phyloP scores from a whole-genome alignment of 2,797 vertebrate genomes.

The Neostethus bicornis region DNA sequence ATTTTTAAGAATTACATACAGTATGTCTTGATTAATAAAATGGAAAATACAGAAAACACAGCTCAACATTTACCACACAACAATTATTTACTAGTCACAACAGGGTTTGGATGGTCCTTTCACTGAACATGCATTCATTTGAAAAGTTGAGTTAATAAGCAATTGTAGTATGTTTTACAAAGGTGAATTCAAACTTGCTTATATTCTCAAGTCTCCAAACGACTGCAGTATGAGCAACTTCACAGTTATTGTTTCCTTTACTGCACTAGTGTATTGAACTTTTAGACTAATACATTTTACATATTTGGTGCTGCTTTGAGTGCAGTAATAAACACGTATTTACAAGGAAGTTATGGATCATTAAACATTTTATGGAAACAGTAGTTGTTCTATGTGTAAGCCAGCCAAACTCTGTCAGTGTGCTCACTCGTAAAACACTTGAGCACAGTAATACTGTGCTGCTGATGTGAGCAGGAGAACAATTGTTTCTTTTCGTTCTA shows the following conservation, averaged over 20 bases:
- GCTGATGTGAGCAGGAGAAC: slow-evolving; percentile 53
- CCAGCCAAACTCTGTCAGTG: slow-evolving; percentile 21
- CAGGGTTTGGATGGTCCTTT: slow-evolving; percentile 31
- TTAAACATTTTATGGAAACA: slow-evolving; percentile 43
- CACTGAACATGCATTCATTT: slow-evolving; percentile 21
- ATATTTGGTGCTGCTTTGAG: slow-evolving; percentile 15
- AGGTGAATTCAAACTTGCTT: slow-evolving; percentile 7
- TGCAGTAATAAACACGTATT: slow-evolving; percentile 38
- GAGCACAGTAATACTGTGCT: slow-evolving; percentile 24
- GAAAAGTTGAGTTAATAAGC: slow-evolving; percentile 10
- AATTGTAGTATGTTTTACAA: slow-evolving; percentile 17
- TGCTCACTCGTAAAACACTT: slow-evolving; percentile 16
- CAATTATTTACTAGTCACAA: slow-evolving; percentile 48
- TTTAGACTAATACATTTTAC: slow-evolving; percentile 12
- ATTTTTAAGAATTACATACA: too few species aligned
- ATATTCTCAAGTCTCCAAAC: slow-evolving; percentile 5
- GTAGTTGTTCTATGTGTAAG: slow-evolving; percentile 11
- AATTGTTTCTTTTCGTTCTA: slow-evolving; percentile 35
- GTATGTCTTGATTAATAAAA: slow-evolving; percentile 33
- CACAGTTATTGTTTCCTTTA: slow-evolving; percentile 14
- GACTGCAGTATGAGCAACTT: not conserved
- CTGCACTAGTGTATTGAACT: not conserved
- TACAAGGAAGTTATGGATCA: slow-evolving; percentile 41
- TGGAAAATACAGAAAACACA: slow-evolving; percentile 49
- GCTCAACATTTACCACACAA: slow-evolving; percentile 30